Evolutionary conservation across 2,113 vertebrate species (phyloP).

Genomic region (Crocuta crocuta): DNA sequence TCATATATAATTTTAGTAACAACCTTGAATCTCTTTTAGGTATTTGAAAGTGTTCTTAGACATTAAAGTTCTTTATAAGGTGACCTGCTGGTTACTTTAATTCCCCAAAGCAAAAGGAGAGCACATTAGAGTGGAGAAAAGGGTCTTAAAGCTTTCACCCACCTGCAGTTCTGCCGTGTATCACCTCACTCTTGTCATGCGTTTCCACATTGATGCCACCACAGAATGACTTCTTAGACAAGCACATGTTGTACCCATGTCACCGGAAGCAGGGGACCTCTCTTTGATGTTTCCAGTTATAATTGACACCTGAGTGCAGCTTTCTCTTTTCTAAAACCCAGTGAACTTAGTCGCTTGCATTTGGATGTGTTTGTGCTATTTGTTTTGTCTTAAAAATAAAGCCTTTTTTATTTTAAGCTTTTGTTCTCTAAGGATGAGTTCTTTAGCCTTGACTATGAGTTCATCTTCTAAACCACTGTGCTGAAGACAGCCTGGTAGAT

Average conservation of each 20-base stretch:
- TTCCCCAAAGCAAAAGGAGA: not conserved
- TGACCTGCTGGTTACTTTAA: not conserved
- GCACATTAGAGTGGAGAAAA: not conserved
- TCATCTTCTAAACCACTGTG: not conserved
- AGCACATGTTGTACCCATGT: not conserved
- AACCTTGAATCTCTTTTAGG: not conserved
- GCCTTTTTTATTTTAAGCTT: constrained; percentile 64
- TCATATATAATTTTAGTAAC: not conserved
- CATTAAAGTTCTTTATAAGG: constrained; percentile 44
- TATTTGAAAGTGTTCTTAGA: constrained; percentile 48
- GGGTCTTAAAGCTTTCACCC: not conserved
- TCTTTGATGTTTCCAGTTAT: not conserved
- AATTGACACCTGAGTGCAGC: not conserved
- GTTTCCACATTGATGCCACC: not conserved
- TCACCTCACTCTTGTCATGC: not conserved
- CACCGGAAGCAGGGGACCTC: not conserved
- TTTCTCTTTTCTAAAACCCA: constrained; percentile 58
- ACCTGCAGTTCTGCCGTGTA: not conserved
- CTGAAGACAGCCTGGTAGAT: not conserved
- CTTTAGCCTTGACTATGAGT: constrained; percentile 10
- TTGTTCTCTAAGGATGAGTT: constrained; percentile 39
- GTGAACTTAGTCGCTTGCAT: constrained; percentile 16
- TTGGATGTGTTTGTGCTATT: constrained; percentile 41
- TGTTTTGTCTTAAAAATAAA: constrained; percentile 75
- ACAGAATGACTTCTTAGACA: not conserved